Evolutionary conservation across 2,888 invertebrate genomes (phyloP).

Genomic region (Bellardia bayeri): DNA sequence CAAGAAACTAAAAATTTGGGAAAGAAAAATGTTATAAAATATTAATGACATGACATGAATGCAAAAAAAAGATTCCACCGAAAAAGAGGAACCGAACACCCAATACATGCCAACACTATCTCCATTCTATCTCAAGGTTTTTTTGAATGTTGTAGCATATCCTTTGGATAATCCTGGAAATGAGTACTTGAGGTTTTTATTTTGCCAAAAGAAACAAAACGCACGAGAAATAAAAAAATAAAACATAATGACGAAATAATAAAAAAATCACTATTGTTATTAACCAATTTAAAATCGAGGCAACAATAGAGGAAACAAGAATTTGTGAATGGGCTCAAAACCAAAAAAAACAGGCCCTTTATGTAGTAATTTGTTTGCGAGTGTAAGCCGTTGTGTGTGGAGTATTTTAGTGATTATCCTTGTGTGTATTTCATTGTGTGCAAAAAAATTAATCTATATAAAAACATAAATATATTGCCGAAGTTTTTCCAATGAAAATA

Average conservation of each 20-base stretch:
- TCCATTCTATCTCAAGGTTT: conserved; percentile 13
- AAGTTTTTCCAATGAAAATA: conserved; percentile 54
- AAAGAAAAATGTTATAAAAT: conserved; percentile 58
- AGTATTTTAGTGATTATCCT: no score
- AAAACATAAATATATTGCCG: conserved; percentile 50
- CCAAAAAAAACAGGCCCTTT: conserved; percentile 70
- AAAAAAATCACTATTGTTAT: conserved; percentile 59
- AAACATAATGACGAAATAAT: conserved; percentile 49
- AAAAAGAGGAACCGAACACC: conserved; percentile 56
- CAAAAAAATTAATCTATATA: conserved; percentile 46
- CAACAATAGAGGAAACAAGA: conserved; percentile 49
- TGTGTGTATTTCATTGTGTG: conserved; percentile 45
- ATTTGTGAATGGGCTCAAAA: conserved; percentile 64
- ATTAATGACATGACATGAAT: conserved; percentile 59
- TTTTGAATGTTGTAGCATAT: conserved; percentile 43
- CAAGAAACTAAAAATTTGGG: conserved; percentile 29
- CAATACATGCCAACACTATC: conserved; percentile 31
- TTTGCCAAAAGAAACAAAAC: conserved; percentile 32
- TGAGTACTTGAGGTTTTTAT: conserved; percentile 68
- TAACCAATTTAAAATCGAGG: conserved; percentile 59
- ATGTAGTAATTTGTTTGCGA: conserved; percentile 28
- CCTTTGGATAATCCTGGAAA: conserved; percentile 70
- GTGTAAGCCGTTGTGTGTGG: conserved; percentile 21
- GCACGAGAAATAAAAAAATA: background rate
- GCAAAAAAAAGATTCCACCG: conserved; percentile 43